A percentile compares a stretch with the other conserved stretches of the same genome.
phyloP scores from a whole-genome alignment of 2,797 vertebrate species.

The Agapornis canus region DNA sequence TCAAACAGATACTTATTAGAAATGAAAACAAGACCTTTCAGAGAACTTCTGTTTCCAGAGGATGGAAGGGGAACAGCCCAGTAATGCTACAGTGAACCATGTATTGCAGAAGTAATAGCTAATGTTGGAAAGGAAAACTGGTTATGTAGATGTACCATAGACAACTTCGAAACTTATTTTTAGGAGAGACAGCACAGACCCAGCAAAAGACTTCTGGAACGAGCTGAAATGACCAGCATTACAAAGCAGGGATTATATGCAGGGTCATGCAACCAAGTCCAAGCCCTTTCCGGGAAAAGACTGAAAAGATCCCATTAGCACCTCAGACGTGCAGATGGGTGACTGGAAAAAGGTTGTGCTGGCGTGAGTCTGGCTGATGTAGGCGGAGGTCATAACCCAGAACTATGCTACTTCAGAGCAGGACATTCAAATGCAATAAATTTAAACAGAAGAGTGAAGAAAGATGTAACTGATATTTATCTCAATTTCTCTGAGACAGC shows the following conservation, averaged over 20 bases:
- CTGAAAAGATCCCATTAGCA: neutral
- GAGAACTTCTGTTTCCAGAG: neutral
- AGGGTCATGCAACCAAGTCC: neutral
- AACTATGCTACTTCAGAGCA: neutral
- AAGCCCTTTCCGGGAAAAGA: neutral
- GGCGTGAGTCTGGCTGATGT: neutral
- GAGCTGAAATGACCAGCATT: neutral
- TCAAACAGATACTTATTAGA: neutral
- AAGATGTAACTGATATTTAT: neutral
- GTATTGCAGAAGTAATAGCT: neutral
- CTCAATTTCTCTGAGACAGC: neutral
- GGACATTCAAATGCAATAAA: neutral
- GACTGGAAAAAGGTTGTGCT: neutral
- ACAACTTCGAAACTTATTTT: neutral
- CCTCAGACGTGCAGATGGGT: neutral
- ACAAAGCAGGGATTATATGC: neutral
- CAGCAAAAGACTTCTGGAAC: neutral
- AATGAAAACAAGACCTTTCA: neutral
- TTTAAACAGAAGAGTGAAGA: neutral
- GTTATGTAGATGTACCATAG: neutral
- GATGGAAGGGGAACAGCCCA: neutral
- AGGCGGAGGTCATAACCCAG: neutral
- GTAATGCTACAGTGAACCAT: neutral
- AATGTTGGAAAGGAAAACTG: neutral
- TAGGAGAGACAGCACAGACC: neutral